These are phyloP conservation scores for Sebastolobus altivelis DNA, from an alignment of 2,797 vertebrate species.

Conservation along the genomic window DNA sequence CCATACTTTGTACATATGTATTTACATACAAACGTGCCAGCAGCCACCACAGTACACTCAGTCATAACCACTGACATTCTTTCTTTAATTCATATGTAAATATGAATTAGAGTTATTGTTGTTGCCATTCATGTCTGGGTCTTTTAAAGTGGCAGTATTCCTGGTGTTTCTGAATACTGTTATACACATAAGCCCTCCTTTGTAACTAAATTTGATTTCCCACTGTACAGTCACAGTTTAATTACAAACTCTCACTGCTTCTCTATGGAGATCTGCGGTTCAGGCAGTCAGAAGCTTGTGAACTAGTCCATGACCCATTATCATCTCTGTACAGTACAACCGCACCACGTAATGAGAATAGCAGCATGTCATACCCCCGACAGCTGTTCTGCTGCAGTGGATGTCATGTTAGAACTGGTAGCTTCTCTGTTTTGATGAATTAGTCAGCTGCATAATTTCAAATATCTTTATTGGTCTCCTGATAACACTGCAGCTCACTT, in stretches of 20 bases:
- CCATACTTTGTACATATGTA: too few relatives aligned
- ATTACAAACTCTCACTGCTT: conserved; percentile 13
- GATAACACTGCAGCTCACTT: conserved; percentile 19
- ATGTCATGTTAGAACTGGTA: conserved; percentile 6
- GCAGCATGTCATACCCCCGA: conserved; percentile 1
- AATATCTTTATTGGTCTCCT: conserved; percentile 41
- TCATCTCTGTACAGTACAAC: conserved; percentile 1
- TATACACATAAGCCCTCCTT: not conserved
- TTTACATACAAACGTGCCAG: too few relatives aligned
- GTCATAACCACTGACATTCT: conserved; percentile 18
- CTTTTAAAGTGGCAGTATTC: conserved; percentile 25
- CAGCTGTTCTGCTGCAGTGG: conserved; percentile 17
- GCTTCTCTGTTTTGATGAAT: conserved; percentile 40
- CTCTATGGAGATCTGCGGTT: not conserved
- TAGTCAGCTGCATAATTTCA: conserved; percentile 21
- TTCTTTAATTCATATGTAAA: conserved; percentile 52
- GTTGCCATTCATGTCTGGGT: not conserved
- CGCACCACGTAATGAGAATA: conserved; percentile 7
- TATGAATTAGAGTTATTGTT: not conserved
- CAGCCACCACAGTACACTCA: not conserved
- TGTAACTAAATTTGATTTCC: conserved; percentile 4
- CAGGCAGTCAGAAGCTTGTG: conserved; percentile 12
- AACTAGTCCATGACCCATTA: conserved; percentile 30
- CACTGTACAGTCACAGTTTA: not conserved
- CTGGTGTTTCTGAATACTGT: not conserved